phyloP scores from a whole-genome alignment of 1,140 invertebrate species.

The Arctopsyche grandis region DNA sequence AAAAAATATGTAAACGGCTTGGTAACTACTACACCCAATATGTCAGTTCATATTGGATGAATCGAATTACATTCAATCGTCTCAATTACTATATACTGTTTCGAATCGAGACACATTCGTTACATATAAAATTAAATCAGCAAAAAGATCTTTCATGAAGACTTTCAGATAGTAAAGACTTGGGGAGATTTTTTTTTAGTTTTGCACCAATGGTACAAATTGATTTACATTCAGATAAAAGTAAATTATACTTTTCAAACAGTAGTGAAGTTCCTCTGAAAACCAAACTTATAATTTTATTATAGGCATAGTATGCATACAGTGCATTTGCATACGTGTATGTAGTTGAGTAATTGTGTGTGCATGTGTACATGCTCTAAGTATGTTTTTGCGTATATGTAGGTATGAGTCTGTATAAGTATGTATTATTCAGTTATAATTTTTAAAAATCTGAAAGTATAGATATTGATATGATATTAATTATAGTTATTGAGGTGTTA shows the following conservation, averaged over 20 bases:
- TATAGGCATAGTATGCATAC: slow-evolving; percentile 11
- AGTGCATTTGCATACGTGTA: background rate
- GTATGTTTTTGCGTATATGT: background rate
- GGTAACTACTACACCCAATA: too few species aligned
- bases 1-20: too few species aligned
- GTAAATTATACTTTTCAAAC: slow-evolving; percentile 9
- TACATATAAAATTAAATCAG: too few species aligned
- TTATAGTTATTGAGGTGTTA: background rate
- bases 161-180: too few species aligned
- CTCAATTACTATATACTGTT: too few species aligned
- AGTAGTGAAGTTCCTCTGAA: slow-evolving; percentile 29
- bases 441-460: background rate
- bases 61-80: too few species aligned
- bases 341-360: background rate
- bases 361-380: background rate
- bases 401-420: background rate
- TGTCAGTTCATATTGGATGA: too few species aligned
- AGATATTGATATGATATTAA: background rate
- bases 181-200: background rate
- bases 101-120: too few species aligned
- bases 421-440: slow-evolving; percentile 2
- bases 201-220: slow-evolving; percentile 41
- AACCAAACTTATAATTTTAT: slow-evolving; percentile 26
- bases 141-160: too few species aligned
- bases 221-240: slow-evolving; percentile 3